These are phyloP conservation scores for Centropus bengalensis DNA, from an alignment of 2,113 vertebrate genomes.

Conservation along the genomic window DNA sequence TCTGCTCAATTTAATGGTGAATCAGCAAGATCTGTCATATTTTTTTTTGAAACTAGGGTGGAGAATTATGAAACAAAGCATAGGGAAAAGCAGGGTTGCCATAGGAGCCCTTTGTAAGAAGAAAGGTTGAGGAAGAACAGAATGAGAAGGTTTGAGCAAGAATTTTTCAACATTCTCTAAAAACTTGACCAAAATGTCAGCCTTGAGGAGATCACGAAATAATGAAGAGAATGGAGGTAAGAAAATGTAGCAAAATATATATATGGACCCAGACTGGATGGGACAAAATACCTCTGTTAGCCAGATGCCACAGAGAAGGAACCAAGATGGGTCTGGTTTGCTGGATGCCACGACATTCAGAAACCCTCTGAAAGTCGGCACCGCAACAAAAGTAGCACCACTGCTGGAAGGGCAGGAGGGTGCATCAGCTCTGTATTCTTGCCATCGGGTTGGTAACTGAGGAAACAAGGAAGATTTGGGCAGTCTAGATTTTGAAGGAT, in stretches of 20 bases:
- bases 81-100: not conserved
- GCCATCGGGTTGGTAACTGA: not conserved
- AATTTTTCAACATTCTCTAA: not conserved
- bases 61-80: not conserved
- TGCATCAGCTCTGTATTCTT: not conserved
- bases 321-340: not conserved
- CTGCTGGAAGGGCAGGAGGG: not conserved
- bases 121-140: not conserved
- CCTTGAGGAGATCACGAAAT: not conserved
- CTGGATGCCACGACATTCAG: not conserved
- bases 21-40: not conserved
- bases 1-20: not conserved
- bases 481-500: not conserved
- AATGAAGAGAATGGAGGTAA: not conserved
- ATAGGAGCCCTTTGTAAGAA: not conserved
- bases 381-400: not conserved
- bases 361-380: not conserved
- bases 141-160: not conserved
- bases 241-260: not conserved
- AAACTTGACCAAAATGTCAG: not conserved
- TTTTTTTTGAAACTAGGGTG: not conserved
- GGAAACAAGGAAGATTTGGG: fast-evolving
- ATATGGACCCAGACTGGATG: not conserved
- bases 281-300: not conserved
- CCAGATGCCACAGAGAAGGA: not conserved